Conservation (phyloP, 2,113 vertebrate species). For the Rhinopithecus roxellana region DNA sequence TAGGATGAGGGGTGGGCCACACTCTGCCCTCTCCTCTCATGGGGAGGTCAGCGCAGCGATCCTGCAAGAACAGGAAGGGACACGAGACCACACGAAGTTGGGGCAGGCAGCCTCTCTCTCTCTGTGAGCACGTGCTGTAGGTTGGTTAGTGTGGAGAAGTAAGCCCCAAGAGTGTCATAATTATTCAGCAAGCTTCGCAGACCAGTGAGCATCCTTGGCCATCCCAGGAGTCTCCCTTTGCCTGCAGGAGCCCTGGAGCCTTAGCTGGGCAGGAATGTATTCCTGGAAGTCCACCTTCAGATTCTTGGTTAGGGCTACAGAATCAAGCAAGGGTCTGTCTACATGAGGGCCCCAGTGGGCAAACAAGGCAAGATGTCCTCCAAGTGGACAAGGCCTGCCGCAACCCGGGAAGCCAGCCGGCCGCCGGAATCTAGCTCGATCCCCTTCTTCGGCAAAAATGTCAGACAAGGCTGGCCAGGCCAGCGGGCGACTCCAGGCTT, state of each 20-base stretch:
- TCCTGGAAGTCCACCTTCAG: neutral
- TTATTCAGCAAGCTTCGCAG: too few relatives aligned
- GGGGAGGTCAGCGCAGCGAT: neutral
- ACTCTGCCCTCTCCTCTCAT: neutral
- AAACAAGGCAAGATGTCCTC: neutral
- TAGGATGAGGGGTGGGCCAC: accelerated
- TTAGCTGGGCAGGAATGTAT: neutral
- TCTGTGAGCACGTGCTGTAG: accelerated
- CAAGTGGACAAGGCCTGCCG: neutral
- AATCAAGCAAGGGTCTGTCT: neutral
- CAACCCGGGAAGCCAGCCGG: neutral
- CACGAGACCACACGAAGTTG: accelerated
- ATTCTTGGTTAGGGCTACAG: neutral
- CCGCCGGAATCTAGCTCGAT: neutral
- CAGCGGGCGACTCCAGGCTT: too few relatives aligned
- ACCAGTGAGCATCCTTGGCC: accelerated
- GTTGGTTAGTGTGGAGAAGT: neutral
- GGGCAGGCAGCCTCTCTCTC: neutral
- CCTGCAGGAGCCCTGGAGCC: accelerated
- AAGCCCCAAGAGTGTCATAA: accelerated
- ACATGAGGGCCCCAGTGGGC: neutral
- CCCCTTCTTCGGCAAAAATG: neutral
- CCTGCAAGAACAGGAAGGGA: neutral
- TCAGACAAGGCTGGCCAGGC: neutral
- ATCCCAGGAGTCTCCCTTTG: neutral